Evolutionary conservation across 2,888 invertebrate genomes (phyloP), one percentile per base, ranked within the genome.

Genomic region (Idaea straminata): DNA sequence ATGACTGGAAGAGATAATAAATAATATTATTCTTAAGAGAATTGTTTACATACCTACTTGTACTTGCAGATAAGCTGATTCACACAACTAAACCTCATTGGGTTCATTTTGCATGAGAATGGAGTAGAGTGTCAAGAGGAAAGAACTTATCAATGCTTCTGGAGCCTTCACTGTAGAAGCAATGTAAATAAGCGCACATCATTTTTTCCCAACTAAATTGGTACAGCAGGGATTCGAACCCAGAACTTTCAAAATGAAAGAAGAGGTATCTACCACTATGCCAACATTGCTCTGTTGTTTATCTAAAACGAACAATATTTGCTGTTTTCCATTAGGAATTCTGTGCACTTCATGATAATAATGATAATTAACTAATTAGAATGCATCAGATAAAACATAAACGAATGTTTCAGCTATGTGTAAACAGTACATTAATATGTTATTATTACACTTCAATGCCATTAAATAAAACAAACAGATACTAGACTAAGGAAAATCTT

Each of bases 1-100:
- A 78, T 97, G 97, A 83, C 98, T 97, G 89, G 62, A 94, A 94
- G 71, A 75, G 74, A 69, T 35, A 47, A 47, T 13, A 47, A 7
- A 10, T 47, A 25, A 25, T 3, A 25, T 25, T 25, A 25, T 25
- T 25, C 1, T 25, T 25, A 25, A 25, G 25, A 25, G 3, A 25
- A 25, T 25, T 25, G 25, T 25, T 25, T 25, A n/a, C n/a, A n/a
- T n/a, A 1, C 25, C 25, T 25, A 25, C 3, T 25, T 25, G 25
- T 25, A 25, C 25, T 25, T 25, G 25, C 25, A 25, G 1, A 25
- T 25, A 3, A 25, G 25, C 25, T 25, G 25, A 25, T 25, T 25
- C 3, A 3, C 25, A 25, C 25, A 25, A 25, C 25, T 3, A 25
- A 3, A 25, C 25, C 25, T 25, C 3, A 2, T 3, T 25, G 25